Percentiles rank a stretch among this genome's conserved stretches.
Evolutionary conservation across 2,113 vertebrate genomes (phyloP).

Genomic region (Tautogolabrus adspersus): DNA sequence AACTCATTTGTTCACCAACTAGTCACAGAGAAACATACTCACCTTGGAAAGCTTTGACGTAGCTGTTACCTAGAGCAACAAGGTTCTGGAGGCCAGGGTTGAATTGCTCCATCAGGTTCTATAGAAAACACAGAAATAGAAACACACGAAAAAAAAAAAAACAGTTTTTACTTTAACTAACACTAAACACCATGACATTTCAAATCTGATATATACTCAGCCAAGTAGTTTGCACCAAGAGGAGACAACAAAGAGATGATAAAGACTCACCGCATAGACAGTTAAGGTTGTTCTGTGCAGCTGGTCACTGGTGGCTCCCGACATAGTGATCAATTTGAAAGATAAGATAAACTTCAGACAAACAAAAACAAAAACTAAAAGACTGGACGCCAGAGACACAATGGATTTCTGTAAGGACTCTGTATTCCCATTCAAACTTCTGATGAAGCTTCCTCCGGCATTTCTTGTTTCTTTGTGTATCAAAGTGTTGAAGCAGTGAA

Average conservation of each 20-base stretch:
- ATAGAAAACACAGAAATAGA: constrained; percentile 6
- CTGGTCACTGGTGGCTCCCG: constrained; percentile 81
- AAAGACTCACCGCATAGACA: constrained; percentile 80
- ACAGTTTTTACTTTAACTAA: background rate
- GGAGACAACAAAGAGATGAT: background rate
- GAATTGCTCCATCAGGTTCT: constrained; percentile 95
- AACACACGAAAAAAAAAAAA: background rate
- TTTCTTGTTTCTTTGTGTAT: constrained; percentile 1
- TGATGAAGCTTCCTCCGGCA: background rate
- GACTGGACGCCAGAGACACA: background rate
- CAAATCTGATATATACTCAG: background rate
- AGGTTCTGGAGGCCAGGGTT: constrained; percentile 94
- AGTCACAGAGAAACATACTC: constrained; percentile 55
- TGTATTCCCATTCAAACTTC: constrained; percentile 46
- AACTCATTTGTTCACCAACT: background rate
- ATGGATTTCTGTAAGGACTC: constrained; percentile 13
- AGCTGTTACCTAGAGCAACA: constrained; percentile 93
- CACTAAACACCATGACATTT: background rate
- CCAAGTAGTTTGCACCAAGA: background rate
- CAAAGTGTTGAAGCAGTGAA: constrained; percentile 10
- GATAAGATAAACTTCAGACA: constrained; percentile 8
- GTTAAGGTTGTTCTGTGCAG: constrained; percentile 82
- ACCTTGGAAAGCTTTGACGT: constrained; percentile 92
- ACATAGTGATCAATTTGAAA: constrained; percentile 68
- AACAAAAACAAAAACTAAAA: constrained; percentile 16